phyloP scores from a whole-genome alignment of 2,113 vertebrate species.

The Phylloscopus trochiloides region DNA sequence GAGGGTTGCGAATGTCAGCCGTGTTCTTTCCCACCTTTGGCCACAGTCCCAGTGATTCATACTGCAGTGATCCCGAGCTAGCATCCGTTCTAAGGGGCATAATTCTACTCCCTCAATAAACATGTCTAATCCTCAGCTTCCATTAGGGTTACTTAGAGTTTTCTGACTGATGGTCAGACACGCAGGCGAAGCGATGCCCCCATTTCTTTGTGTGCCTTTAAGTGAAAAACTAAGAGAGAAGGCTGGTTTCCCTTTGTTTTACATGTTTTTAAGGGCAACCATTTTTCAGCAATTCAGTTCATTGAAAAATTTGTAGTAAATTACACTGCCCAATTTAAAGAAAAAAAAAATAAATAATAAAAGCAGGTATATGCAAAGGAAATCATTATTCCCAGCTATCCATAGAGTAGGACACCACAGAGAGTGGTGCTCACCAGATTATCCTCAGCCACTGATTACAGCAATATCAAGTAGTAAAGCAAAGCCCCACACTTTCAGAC shows the following conservation, averaged over 20 bases:
- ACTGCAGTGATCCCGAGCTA: constrained; percentile 18
- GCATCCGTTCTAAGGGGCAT: constrained; percentile 42
- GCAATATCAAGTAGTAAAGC: not conserved
- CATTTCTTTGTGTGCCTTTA: not conserved
- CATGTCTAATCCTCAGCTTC: not conserved
- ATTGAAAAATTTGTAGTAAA: not conserved
- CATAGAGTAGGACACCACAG: not conserved
- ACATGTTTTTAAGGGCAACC: not conserved
- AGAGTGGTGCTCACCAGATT: not conserved
- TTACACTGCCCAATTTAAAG: not conserved
- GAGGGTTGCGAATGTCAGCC: constrained; percentile 54
- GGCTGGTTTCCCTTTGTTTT: not conserved
- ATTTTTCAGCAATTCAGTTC: not conserved
- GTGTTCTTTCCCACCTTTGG: constrained; percentile 67
- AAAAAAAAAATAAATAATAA: not conserved
- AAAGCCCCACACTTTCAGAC: not conserved
- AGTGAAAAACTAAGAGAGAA: not conserved
- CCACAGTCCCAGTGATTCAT: constrained; percentile 63
- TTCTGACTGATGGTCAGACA: constrained; percentile 24
- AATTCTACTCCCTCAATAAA: constrained; percentile 55
- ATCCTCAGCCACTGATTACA: not conserved
- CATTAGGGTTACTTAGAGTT: constrained; percentile 40
- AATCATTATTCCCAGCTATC: not conserved
- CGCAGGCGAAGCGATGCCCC: not conserved
- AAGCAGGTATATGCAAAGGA: not conserved